Percentiles rank a stretch among this genome's conserved stretches.
Conservation (phyloP, 2,113 vertebrate species). For the Chaetura pelagica region DNA sequence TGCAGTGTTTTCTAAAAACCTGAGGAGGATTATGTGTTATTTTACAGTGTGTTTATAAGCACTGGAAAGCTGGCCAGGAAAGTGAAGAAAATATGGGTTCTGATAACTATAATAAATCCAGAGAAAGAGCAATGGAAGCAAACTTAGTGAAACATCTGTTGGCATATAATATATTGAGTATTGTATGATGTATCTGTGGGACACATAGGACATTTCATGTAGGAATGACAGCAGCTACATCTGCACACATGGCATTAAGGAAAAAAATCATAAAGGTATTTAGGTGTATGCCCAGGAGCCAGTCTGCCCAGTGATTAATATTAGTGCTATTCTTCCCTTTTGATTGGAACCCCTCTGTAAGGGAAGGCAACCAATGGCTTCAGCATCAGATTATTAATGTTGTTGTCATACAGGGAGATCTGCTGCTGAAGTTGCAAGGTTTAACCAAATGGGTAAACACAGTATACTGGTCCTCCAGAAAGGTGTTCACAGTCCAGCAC, state of each 20-base stretch:
- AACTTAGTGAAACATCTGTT: background rate
- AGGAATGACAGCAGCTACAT: background rate
- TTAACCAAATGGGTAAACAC: background rate
- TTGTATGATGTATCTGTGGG: background rate
- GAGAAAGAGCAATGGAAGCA: background rate
- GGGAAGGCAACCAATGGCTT: background rate
- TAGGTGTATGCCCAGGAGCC: background rate
- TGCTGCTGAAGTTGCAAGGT: background rate
- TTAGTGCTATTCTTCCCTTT: background rate
- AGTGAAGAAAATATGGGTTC: background rate
- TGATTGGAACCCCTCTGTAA: background rate
- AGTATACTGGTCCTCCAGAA: background rate
- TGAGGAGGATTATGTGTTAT: background rate
- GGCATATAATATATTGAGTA: background rate
- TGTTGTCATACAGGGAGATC: background rate
- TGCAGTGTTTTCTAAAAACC: background rate
- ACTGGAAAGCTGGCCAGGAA: background rate
- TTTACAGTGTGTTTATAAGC: background rate
- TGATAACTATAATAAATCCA: background rate
- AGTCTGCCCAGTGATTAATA: background rate
- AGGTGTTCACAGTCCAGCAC: background rate
- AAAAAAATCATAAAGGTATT: background rate
- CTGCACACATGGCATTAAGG: background rate
- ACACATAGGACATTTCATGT: accelerated
- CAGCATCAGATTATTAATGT: background rate